Percentiles rank a stretch among this genome's conserved stretches.
These are phyloP conservation scores for Drosophila phalerata DNA, from an alignment of 2,888 invertebrate species.

Conservation along the genomic window DNA sequence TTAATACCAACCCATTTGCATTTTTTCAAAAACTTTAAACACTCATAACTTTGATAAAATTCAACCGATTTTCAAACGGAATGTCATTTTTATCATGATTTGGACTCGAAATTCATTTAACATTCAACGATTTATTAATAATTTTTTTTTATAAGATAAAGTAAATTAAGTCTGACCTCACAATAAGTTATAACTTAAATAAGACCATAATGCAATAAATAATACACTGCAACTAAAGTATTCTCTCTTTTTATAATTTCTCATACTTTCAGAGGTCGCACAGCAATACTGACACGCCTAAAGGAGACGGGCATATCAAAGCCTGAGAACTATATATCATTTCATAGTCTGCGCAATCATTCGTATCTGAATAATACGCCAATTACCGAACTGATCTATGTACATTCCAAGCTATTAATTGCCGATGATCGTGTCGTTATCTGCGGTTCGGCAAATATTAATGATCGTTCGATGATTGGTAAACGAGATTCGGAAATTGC, in stretches of 20 bases:
- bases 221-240: background rate
- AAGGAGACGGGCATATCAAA: slow-evolving; percentile 92
- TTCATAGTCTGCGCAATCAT: slow-evolving; percentile 95
- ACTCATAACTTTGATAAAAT: background rate
- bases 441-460: slow-evolving; percentile 99
- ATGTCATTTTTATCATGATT: background rate
- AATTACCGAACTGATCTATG: slow-evolving; percentile 97
- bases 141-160: too few relatives aligned
- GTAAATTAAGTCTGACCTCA: too few relatives aligned
- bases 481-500: slow-evolving; percentile 98
- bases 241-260: background rate
- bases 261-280: slow-evolving; percentile 89
- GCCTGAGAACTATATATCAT: slow-evolving; percentile 94
- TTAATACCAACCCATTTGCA: too few relatives aligned
- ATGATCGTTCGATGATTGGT: slow-evolving; percentile 97
- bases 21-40: background rate
- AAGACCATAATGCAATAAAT: too few relatives aligned
- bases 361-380: slow-evolving; percentile 91
- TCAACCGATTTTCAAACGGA: background rate
- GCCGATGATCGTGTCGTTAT: slow-evolving; percentile 96
- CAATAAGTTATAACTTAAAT: too few relatives aligned
- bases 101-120: background rate
- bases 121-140: too few relatives aligned
- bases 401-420: slow-evolving; percentile 98
- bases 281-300: slow-evolving; percentile 92